A percentile compares a stretch with the other conserved stretches of the same genome.
Conservation (phyloP, 2,113 vertebrate species). For the Rhinoderma darwinii region DNA sequence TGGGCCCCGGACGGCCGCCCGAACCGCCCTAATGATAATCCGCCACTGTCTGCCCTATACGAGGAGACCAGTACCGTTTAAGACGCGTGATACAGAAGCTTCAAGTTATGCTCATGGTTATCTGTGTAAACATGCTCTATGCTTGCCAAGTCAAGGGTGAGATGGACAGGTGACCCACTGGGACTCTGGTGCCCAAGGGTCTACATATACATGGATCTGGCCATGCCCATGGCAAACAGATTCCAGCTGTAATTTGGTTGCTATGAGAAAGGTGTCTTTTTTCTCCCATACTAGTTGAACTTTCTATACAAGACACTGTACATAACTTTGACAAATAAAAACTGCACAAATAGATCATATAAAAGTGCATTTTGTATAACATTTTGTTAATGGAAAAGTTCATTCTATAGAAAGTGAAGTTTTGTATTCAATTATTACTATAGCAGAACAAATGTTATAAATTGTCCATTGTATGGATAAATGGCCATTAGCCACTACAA, state of each 20-base stretch:
- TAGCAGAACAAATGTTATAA: background rate
- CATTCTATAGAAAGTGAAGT: background rate
- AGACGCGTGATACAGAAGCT: too few species aligned
- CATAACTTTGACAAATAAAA: background rate
- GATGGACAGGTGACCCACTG: too few species aligned
- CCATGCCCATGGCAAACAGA: background rate
- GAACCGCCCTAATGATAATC: too few species aligned
- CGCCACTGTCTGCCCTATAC: too few species aligned
- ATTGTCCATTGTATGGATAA: conserved; percentile 14
- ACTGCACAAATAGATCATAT: background rate
- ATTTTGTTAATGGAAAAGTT: background rate
- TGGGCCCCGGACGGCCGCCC: too few species aligned
- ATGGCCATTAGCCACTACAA: too few species aligned
- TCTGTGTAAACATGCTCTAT: too few species aligned
- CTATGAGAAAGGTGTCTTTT: background rate
- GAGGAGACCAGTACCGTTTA: too few species aligned
- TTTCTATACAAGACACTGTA: background rate
- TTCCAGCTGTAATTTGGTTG: background rate
- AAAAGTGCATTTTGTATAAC: background rate
- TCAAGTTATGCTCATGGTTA: too few species aligned
- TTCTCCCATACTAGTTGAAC: background rate
- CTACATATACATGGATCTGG: too few species aligned
- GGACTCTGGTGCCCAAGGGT: too few species aligned
- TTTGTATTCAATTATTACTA: conserved; percentile 13
- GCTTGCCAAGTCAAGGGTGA: too few species aligned